Conservation (phyloP, 2,888 invertebrate genomes). For the Leucophenga montana region DNA sequence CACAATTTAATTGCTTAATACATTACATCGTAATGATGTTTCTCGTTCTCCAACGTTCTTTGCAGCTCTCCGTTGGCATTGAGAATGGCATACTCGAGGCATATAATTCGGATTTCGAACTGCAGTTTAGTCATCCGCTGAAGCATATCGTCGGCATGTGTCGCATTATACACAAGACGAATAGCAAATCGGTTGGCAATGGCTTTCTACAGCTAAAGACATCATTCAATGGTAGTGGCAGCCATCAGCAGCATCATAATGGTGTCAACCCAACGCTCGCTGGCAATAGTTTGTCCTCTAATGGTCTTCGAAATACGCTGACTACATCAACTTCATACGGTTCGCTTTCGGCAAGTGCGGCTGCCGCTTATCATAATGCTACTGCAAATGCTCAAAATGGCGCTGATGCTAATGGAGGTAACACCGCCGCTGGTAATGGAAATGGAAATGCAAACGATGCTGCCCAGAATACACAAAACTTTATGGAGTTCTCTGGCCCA, state of each 20-base stretch:
- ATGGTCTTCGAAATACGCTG: constrained; percentile 56
- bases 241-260: constrained; percentile 14
- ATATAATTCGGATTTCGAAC: constrained; percentile 81
- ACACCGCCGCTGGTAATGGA: constrained; percentile 33
- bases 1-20: constrained; percentile 24
- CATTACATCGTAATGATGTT: constrained; percentile 11
- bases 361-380: constrained; percentile 59
- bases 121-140: constrained; percentile 79
- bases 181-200: constrained; percentile 65
- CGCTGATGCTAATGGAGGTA: constrained; percentile 4
- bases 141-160: constrained; percentile 77
- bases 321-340: constrained; percentile 70
- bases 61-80: constrained; percentile 82
- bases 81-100: constrained; percentile 82
- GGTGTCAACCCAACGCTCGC: background rate
- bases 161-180: constrained; percentile 70
- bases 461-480: constrained; percentile 60
- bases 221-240: constrained; percentile 32
- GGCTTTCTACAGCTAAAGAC: constrained; percentile 70
- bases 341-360: constrained; percentile 66
- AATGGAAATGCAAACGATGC: constrained; percentile 37
- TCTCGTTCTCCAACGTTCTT: constrained; percentile 15
- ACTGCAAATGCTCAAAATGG: constrained; percentile 17
- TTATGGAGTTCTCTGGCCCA: constrained; percentile 75
- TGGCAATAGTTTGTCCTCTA: constrained; percentile 46